Percentiles rank a stretch among this genome's conserved stretches.
phyloP scores from a whole-genome alignment of 2,797 vertebrate genomes.

The Margarornis squamiger region DNA sequence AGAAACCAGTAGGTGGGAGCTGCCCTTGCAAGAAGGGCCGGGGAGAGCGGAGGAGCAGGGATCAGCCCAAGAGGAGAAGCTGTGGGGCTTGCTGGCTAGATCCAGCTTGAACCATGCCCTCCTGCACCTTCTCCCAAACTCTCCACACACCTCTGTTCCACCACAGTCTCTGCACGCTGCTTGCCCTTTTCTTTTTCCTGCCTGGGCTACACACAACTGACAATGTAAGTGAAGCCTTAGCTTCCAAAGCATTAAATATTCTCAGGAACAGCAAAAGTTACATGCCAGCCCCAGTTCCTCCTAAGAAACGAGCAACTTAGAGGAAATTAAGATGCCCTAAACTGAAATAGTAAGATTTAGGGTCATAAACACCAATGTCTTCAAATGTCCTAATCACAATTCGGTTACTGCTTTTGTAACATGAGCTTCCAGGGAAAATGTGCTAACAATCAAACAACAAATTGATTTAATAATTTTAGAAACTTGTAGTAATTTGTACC shows the following conservation, averaged over 20 bases:
- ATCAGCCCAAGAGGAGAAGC: neutral
- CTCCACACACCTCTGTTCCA: neutral
- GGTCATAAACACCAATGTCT: neutral
- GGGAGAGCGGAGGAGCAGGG: neutral
- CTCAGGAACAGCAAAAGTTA: conserved; percentile 21
- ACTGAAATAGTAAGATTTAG: neutral
- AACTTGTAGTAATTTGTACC: neutral
- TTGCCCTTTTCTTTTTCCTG: neutral
- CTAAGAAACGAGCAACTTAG: neutral
- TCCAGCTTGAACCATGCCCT: neutral
- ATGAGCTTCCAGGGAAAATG: neutral
- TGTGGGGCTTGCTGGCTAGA: neutral
- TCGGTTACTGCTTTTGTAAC: neutral
- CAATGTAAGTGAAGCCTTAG: neutral
- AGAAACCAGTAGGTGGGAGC: neutral
- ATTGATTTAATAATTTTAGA: neutral
- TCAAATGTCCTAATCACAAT: neutral
- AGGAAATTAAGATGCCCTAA: neutral
- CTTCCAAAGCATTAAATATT: neutral
- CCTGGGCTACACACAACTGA: neutral
- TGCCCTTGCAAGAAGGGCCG: neutral
- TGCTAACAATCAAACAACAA: neutral
- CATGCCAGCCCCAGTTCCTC: neutral
- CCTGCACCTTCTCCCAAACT: neutral
- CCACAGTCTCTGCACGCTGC: neutral